Percentiles rank a stretch among this genome's conserved stretches.
Evolutionary conservation across 2,888 invertebrate genomes (phyloP).

Genomic region (Teleogryllus oceanicus): DNA sequence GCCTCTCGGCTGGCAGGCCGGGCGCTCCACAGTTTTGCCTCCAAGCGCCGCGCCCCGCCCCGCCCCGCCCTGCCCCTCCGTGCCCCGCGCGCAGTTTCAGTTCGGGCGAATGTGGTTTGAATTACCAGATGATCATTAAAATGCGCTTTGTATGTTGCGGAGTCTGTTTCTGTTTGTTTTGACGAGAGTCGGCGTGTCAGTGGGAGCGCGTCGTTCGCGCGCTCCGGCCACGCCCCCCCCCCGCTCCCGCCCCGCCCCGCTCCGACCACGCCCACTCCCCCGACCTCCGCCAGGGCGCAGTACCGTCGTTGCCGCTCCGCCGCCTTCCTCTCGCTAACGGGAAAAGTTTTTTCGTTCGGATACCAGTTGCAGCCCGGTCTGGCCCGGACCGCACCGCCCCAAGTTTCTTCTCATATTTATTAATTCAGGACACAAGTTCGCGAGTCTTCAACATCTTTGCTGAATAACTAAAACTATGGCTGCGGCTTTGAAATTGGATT

Average conservation of each 20-base stretch:
- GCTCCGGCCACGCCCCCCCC: background rate
- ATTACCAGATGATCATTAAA: constrained; percentile 18
- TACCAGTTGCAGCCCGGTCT: background rate
- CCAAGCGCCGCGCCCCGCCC: background rate
- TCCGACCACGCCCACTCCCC: background rate
- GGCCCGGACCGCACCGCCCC: background rate
- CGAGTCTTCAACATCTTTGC: constrained; percentile 18
- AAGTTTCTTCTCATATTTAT: constrained; percentile 12
- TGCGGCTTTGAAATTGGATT: constrained; percentile 6
- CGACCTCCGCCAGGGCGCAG: background rate
- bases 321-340: background rate
- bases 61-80: no score
- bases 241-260: background rate
- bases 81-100: background rate
- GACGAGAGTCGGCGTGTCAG: background rate
- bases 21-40: background rate
- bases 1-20: background rate
- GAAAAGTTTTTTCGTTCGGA: constrained; percentile 2
- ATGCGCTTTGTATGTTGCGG: background rate
- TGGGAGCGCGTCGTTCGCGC: background rate
- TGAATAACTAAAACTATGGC: constrained; percentile 9
- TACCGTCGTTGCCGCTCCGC: background rate
- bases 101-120: constrained; percentile 18
- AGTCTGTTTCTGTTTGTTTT: constrained; percentile 8
- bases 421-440: background rate